phyloP scores from a whole-genome alignment of 2,888 invertebrate species.

The Rotaria macrura region DNA sequence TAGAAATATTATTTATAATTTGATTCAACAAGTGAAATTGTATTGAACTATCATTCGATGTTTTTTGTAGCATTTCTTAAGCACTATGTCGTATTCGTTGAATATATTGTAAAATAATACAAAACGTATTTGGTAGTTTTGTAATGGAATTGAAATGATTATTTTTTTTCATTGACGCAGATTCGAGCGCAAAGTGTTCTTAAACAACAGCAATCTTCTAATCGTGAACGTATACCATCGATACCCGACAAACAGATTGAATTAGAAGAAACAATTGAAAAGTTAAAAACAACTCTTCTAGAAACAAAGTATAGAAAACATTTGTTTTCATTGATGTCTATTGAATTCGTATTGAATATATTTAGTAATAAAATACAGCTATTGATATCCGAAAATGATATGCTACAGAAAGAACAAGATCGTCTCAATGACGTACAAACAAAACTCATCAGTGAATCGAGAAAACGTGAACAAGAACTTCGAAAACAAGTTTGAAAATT shows the following conservation, averaged over 20 bases:
- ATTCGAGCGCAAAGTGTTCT: slow-evolving; percentile 73
- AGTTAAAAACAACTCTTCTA: slow-evolving; percentile 46
- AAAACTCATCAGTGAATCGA: slow-evolving; percentile 42
- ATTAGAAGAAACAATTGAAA: slow-evolving; percentile 46
- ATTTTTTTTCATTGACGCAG: slow-evolving; percentile 36
- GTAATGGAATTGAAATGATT: too few species aligned
- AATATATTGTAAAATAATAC: too few species aligned
- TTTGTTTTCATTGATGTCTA: too few species aligned
- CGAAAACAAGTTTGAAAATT: slow-evolving; percentile 39
- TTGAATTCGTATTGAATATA: too few species aligned
- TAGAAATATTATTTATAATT: too few species aligned
- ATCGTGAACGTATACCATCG: slow-evolving; percentile 22
- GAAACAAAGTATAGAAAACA: slow-evolving; percentile 43
- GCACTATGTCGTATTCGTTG: too few species aligned
- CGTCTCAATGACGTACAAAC: slow-evolving; percentile 42
- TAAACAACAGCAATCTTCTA: slow-evolving; percentile 57
- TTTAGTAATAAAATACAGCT: slow-evolving; percentile 41
- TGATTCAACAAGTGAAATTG: too few species aligned
- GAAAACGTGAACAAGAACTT: slow-evolving; percentile 40
- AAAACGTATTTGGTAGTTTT: too few species aligned
- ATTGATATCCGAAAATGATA: slow-evolving; percentile 41
- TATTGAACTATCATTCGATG: too few species aligned
- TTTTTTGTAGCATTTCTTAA: too few species aligned
- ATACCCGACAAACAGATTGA: neutral
- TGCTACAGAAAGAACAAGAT: slow-evolving; percentile 46